These are phyloP conservation scores for Clusia tigrina DNA, from an alignment of 2,888 invertebrate genomes.

Conservation along the genomic window DNA sequence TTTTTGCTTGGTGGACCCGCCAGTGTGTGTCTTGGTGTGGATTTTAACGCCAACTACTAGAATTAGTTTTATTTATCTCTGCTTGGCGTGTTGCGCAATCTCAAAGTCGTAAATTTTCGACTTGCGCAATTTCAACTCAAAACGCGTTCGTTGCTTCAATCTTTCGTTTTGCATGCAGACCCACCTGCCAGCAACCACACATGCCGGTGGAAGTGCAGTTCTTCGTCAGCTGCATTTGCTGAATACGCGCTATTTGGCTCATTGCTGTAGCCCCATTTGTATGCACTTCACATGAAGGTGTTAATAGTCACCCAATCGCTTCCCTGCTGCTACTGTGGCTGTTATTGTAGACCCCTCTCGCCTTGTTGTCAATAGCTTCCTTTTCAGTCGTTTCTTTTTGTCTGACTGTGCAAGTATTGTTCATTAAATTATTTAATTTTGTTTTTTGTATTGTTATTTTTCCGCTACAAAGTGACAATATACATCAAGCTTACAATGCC, in stretches of 20 bases:
- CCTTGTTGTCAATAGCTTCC: too few species aligned
- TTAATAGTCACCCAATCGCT: too few species aligned
- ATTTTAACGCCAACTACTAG: too few species aligned
- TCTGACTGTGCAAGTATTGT: background rate
- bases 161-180: conserved; percentile 44
- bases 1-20: too few species aligned
- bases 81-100: too few species aligned
- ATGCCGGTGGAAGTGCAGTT: too few species aligned
- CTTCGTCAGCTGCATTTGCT: too few species aligned
- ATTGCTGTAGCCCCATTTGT: background rate
- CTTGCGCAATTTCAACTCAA: background rate
- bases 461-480: background rate
- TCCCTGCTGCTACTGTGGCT: background rate
- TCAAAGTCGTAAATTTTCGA: too few species aligned
- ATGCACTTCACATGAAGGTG: background rate
- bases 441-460: background rate
- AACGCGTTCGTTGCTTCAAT: conserved; percentile 52
- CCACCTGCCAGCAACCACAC: background rate
- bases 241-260: too few species aligned
- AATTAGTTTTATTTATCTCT: too few species aligned
- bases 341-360: too few species aligned
- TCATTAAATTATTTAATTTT: background rate
- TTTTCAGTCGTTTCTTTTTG: background rate
- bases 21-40: too few species aligned
- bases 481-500: background rate